These are phyloP conservation scores for Scaeva pyrastri DNA, from an alignment of 2,888 invertebrate genomes.

Conservation along the genomic window DNA sequence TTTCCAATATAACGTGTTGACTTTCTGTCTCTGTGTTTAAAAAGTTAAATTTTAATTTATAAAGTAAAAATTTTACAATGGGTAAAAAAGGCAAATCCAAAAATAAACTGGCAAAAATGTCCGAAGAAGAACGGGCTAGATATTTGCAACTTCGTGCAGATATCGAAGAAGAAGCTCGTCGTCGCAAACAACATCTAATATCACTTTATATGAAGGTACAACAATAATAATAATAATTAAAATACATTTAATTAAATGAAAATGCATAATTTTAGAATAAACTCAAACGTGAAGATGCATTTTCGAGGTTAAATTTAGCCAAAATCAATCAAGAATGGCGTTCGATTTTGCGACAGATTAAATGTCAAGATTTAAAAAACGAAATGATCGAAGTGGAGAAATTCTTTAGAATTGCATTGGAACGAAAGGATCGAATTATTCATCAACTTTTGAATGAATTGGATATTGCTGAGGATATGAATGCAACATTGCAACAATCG, in stretches of 20 bases:
- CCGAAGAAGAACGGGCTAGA: constrained; percentile 91
- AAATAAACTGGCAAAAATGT: constrained; percentile 92
- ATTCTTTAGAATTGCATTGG: constrained; percentile 84
- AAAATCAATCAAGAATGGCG: constrained; percentile 95
- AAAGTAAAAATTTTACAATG: constrained; percentile 78
- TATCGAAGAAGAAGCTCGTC: constrained; percentile 91
- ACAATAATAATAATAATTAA: no score
- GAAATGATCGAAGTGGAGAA: constrained; percentile 87
- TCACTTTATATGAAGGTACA: constrained; percentile 93
- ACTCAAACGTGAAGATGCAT: constrained; percentile 91
- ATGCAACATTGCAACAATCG: constrained; percentile 88
- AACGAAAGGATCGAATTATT: constrained; percentile 89
- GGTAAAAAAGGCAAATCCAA: constrained; percentile 89
- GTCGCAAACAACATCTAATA: constrained; percentile 92
- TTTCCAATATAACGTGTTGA: no score
- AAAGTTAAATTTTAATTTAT: not conserved
- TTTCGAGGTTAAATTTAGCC: constrained; percentile 90
- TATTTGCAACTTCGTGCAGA: constrained; percentile 93
- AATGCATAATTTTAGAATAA: constrained; percentile 89
- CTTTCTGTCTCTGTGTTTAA: no score
- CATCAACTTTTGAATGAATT: constrained; percentile 87
- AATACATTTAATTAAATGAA: no score
- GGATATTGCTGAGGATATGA: constrained; percentile 90
- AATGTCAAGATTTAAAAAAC: constrained; percentile 89
- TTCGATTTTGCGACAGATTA: constrained; percentile 89